Base-by-base conservation (phyloP, 2,797 vertebrate species). In the Pangasius mekongensis region DNA sequence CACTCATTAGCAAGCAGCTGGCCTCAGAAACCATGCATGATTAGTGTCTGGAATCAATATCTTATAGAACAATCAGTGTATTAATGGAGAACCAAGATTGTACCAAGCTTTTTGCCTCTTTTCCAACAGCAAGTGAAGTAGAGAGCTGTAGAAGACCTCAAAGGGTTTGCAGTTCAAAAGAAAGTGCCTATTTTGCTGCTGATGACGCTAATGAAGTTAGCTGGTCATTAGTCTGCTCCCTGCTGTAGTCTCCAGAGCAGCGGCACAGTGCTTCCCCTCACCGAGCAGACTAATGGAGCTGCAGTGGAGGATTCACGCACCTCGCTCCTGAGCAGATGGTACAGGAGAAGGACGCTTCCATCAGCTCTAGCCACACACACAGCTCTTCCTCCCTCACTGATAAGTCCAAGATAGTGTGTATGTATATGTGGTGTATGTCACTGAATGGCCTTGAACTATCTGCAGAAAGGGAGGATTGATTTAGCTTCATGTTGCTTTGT, bases 231-330 rank as follows among this genome's bases (percentile, higher is more conserved):
- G 91, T 84, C 73, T 74, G 43, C 66, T 88, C 87, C 36, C 83
- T 84, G 74, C 88, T 78, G 88, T 69, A 89, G 69, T 81, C 89
- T 87, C 81, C 82, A 87, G 86, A 80, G 89, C 20, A 58, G 88
- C 76, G 62, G 62, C 74, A 78, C 33, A 14, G 85, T 80, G 88
- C 83, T 81, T 88, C 86, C 87, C 85, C 54, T 88, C 91, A 89
- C 82, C 81, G 87, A 85, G 89, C 88, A 86, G 88, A 90, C 83
- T 91, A 91, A 91, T 90, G 91, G 83, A 90, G 88, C 88, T 58
- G n/a, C 66, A 83, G 85, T 73, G 73, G 54, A 49, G 47, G 81
- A 62, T 86, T 87, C 78, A 83, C 54, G 30, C 62, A 43, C 54
- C 49, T 84, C 43, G 52, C 74, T 88, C 76, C 71, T 87, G 76